phyloP scores from a whole-genome alignment of 2,888 invertebrate genomes.

The Isoperla grammatica region DNA sequence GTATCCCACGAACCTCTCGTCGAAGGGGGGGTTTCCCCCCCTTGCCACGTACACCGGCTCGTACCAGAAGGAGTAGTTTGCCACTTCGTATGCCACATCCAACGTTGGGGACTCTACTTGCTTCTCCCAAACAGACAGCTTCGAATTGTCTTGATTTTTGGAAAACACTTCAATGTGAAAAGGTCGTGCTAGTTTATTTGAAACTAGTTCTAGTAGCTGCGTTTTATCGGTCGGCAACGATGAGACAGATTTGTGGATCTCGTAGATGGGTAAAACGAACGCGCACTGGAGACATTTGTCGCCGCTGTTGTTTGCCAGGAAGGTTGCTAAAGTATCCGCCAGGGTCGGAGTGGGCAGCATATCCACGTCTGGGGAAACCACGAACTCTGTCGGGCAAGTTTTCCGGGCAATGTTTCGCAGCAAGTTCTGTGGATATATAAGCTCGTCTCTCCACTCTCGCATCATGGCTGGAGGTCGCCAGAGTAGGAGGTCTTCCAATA shows the following conservation, averaged over 20 bases:
- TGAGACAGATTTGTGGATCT: constrained; percentile 35
- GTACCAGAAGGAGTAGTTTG: constrained; percentile 40
- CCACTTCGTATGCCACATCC: constrained; percentile 38
- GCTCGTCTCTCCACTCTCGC: constrained; percentile 32
- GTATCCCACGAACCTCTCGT: constrained; percentile 43
- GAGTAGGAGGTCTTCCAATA: too few relatives aligned
- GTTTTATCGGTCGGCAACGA: constrained; percentile 38
- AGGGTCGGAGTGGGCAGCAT: constrained; percentile 38
- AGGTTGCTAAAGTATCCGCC: constrained; percentile 32
- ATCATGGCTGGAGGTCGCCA: constrained; percentile 19
- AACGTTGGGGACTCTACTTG: constrained; percentile 32
- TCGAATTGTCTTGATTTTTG: constrained; percentile 41
- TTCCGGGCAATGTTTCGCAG: constrained; percentile 41
- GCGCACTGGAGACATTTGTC: constrained; percentile 36
- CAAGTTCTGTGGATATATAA: constrained; percentile 41
- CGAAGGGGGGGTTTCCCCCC: constrained; percentile 39
- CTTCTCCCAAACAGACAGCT: constrained; percentile 36
- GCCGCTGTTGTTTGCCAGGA: constrained; percentile 21
- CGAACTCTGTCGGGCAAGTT: constrained; percentile 37
- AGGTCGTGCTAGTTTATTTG: constrained; percentile 37
- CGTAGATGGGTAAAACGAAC: constrained; percentile 43
- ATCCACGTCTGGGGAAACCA: constrained; percentile 41
- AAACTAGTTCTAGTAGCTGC: constrained; percentile 37
- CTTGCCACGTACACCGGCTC: constrained; percentile 42
- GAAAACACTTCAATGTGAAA: constrained; percentile 41